These are phyloP conservation scores for Atopsyche davidsoni DNA, from an alignment of 1,140 invertebrate genomes.

Conservation along the genomic window DNA sequence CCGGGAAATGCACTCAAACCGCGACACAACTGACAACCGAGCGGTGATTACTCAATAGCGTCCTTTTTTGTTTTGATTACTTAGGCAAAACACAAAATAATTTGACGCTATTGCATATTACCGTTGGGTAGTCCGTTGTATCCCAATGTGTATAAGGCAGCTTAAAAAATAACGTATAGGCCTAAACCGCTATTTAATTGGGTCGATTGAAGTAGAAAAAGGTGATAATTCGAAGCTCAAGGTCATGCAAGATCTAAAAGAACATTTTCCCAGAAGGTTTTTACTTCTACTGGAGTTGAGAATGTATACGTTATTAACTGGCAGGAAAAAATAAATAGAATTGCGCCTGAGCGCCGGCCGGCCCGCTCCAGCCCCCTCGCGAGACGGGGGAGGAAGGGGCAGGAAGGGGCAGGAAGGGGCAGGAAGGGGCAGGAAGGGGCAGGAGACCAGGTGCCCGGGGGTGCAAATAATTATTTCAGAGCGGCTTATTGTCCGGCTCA, in stretches of 20 bases:
- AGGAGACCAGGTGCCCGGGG: conserved; percentile 10
- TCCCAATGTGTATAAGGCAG: too few relatives aligned
- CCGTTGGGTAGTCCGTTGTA: too few relatives aligned
- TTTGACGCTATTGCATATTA: too few relatives aligned
- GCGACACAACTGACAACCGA: too few relatives aligned
- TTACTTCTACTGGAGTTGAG: neutral
- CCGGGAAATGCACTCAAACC: too few relatives aligned
- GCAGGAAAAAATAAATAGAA: neutral
- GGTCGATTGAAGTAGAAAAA: too few relatives aligned
- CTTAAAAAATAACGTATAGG: too few relatives aligned
- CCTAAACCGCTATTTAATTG: too few relatives aligned
- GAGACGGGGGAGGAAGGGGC: neutral
- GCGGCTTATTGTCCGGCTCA: conserved; percentile 2
- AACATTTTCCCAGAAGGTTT: neutral
- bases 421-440: neutral
- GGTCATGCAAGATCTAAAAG: neutral
- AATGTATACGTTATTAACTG: neutral
- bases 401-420: neutral
- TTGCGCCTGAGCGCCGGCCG: neutral
- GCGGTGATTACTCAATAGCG: too few relatives aligned
- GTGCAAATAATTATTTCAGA: conserved; percentile 13
- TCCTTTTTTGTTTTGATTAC: too few relatives aligned
- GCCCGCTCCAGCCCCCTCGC: neutral
- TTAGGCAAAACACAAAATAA: too few relatives aligned
- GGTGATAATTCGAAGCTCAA: neutral